These are phyloP conservation scores for Microctenopoma stevenorrisi DNA, from an alignment of 2,797 vertebrate genomes.

Conservation along the genomic window DNA sequence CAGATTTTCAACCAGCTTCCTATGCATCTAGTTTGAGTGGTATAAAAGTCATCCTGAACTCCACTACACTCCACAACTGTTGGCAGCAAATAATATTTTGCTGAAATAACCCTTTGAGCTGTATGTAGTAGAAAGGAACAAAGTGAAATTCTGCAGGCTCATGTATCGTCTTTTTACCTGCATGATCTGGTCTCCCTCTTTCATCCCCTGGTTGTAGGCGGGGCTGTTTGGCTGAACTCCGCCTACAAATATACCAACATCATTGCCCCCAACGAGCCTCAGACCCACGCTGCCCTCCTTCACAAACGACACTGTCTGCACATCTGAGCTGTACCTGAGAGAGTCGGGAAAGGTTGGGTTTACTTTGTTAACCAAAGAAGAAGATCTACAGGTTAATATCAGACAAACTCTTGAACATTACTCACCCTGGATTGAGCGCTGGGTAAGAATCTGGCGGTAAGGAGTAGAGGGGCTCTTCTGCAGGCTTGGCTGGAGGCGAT, in stretches of 20 bases:
- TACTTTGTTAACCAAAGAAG: neutral
- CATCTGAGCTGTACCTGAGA: conserved; percentile 87
- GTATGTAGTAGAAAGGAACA: neutral
- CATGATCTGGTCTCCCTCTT: conserved; percentile 94
- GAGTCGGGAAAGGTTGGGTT: neutral
- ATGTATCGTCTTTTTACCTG: conserved; percentile 81
- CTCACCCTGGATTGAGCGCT: conserved; percentile 76
- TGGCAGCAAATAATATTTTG: too few relatives aligned
- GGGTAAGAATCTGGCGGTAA: conserved; percentile 85
- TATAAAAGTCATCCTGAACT: too few relatives aligned
- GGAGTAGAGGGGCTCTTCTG: conserved; percentile 85
- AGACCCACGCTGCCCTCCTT: conserved; percentile 91
- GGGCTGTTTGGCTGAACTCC: conserved; percentile 92
- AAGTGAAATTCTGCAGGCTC: too few relatives aligned
- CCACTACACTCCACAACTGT: too few relatives aligned
- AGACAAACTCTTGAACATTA: neutral
- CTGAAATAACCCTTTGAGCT: neutral
- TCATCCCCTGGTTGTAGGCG: conserved; percentile 87
- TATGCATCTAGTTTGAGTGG: too few relatives aligned
- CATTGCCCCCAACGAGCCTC: conserved; percentile 92
- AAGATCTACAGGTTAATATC: neutral
- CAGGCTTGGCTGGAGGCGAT: conserved; percentile 67
- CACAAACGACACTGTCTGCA: conserved; percentile 83
- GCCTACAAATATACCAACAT: conserved; percentile 95
- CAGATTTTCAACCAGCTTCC: too few relatives aligned